These are phyloP conservation scores for Mirounga angustirostris DNA, from an alignment of 2,113 vertebrate genomes.

Conservation along the genomic window DNA sequence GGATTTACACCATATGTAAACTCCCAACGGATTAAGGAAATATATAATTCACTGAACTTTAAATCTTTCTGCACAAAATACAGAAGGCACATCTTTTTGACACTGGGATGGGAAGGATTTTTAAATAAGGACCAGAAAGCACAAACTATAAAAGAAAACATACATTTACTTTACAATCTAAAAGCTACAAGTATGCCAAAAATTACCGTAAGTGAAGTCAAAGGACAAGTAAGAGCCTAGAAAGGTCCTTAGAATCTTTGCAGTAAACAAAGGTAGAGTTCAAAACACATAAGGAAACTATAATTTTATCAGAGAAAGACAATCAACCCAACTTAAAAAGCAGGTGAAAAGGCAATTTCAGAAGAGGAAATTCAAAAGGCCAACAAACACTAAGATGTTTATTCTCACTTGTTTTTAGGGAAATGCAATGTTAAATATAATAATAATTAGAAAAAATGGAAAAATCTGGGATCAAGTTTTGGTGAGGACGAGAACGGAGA, in stretches of 20 bases:
- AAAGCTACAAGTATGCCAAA: neutral
- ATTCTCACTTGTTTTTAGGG: neutral
- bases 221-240: neutral
- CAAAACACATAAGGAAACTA: neutral
- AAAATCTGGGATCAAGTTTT: neutral
- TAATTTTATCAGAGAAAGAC: neutral
- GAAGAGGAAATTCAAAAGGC: neutral
- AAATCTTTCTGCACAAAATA: neutral
- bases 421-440: neutral
- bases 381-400: neutral
- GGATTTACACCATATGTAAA: neutral
- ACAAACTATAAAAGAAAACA: slow-evolving; percentile 23
- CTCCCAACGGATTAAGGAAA: neutral
- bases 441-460: neutral
- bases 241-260: neutral
- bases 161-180: neutral
- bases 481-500: neutral
- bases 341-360: neutral
- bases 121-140: slow-evolving; percentile 21
- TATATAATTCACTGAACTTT: neutral
- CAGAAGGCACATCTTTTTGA: neutral
- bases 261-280: neutral
- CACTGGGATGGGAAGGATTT: neutral
- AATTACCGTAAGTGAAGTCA: neutral
- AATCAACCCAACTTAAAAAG: neutral